phyloP scores from a whole-genome alignment of 2,888 invertebrate species.

The Notodonta ziczac region DNA sequence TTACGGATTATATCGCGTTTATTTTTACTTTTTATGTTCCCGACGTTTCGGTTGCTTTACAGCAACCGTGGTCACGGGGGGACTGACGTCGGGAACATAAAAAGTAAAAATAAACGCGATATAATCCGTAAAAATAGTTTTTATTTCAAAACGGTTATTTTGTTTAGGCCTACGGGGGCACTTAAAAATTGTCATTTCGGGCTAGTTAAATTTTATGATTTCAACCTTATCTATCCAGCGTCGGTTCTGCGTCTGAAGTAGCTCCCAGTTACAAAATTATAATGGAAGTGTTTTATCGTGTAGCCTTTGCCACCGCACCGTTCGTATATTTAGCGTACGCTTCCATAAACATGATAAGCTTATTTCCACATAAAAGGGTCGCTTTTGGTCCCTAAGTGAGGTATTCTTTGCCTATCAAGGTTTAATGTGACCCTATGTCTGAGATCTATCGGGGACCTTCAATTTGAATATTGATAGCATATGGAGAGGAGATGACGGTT shows the following conservation, averaged over 20 bases:
- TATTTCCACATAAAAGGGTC: conserved; percentile 81
- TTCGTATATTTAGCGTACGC: conserved; percentile 66
- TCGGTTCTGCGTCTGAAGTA: not conserved
- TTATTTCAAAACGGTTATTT: too few relatives aligned
- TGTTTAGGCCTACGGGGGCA: too few relatives aligned
- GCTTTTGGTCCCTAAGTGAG: conserved; percentile 71
- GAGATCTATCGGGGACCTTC: conserved; percentile 70
- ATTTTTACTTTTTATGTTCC: too few relatives aligned
- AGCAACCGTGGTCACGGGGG: too few relatives aligned
- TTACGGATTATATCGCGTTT: too few relatives aligned
- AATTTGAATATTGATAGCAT: conserved; percentile 79
- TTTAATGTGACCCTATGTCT: conserved; percentile 76
- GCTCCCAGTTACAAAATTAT: conserved; percentile 52
- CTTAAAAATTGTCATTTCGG: too few relatives aligned
- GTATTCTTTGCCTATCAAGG: conserved; percentile 77
- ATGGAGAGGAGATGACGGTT: conserved; percentile 52
- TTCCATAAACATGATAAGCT: conserved; percentile 80
- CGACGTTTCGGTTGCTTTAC: too few relatives aligned
- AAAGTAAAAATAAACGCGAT: too few relatives aligned
- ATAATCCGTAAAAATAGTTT: too few relatives aligned
- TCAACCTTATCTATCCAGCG: not conserved
- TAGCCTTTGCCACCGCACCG: conserved; percentile 62
- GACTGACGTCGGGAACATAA: too few relatives aligned
- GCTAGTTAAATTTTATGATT: too few relatives aligned
- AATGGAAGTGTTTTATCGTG: conserved; percentile 67